Base-by-base conservation (phyloP, 2,888 invertebrate genomes). In the Uropetala carovei region DNA sequence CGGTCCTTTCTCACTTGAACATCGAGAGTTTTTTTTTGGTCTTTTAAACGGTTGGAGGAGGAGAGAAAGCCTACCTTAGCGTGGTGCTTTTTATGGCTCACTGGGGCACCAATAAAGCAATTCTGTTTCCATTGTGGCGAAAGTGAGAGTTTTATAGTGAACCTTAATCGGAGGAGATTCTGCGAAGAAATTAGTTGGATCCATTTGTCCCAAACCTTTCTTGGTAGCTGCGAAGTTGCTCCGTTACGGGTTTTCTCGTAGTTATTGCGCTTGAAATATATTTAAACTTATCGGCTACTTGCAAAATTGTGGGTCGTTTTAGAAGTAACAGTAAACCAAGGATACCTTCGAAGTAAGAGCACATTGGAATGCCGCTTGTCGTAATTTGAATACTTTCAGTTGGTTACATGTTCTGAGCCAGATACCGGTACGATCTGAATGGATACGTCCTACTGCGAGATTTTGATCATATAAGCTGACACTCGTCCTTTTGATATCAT, bases 1-100 rank as follows among this genome's bases (percentile, higher is more conserved):
- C 59, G 22, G 86, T 75, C 75, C 75, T 68, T 68, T 68, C 68
- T 75, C 75, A 75, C 75, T 75, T 22, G 27, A 75, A 22, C 0
- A 75, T 27, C 75, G 22, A 75, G 75, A 27, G 13, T 22, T 75
- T 75, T 75, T 75, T 75, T 75, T 27, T 13, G 27, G 27, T 75
- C 18, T 75, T 75, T 27, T 13, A 27, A 75, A 75, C 75, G 22
- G 75, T 75, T 27, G 75, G 68, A 13, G 68, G 3, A 9, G 68
- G 18, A 68, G 68, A 68, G 18, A 22, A 18, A 68, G 11, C 27
- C 27, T 75, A 27, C 75, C 75, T 75, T 75, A 9, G 22, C 75
- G n/a, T 68, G n/a, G 68, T 68, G 22, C 27, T 27, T 75, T 75
- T 27, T 27, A 60, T 18, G 18, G 18, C 27, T 75, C 75, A 14